Evolutionary conservation across 2,797 vertebrate species (phyloP).

Genomic region (Pangasius larnaudii): DNA sequence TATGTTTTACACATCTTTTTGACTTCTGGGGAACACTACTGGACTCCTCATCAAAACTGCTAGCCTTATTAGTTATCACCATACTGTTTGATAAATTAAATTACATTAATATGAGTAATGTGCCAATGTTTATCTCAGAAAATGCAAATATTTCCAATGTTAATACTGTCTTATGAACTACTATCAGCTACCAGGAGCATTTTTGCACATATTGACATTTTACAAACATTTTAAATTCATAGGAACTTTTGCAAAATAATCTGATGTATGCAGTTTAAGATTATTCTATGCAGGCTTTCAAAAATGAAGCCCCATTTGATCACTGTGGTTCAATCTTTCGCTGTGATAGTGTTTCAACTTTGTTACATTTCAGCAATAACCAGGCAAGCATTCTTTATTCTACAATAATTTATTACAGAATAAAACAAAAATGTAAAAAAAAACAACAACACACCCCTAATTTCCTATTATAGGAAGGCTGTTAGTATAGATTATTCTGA

Average conservation of each 20-base stretch:
- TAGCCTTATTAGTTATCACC: not conserved
- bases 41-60: not conserved
- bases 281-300: not conserved
- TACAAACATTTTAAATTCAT: not conserved
- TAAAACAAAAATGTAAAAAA: not conserved
- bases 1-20: not conserved
- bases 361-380: not conserved
- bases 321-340: not conserved
- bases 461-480: not conserved
- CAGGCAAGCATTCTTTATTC: not conserved
- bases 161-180: not conserved
- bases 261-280: not conserved
- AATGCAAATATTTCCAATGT: not conserved
- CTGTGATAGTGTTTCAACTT: not conserved
- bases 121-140: not conserved
- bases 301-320: not conserved
- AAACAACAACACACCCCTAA: not conserved
- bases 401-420: not conserved
- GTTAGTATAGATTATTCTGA: conserved; percentile 12
- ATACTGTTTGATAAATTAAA: not conserved
- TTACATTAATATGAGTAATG: not conserved
- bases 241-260: not conserved
- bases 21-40: not conserved
- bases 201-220: not conserved
- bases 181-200: not conserved